These are phyloP conservation scores for Onychomys leucogaster DNA, from an alignment of 2,797 vertebrate species.

Conservation along the genomic window DNA sequence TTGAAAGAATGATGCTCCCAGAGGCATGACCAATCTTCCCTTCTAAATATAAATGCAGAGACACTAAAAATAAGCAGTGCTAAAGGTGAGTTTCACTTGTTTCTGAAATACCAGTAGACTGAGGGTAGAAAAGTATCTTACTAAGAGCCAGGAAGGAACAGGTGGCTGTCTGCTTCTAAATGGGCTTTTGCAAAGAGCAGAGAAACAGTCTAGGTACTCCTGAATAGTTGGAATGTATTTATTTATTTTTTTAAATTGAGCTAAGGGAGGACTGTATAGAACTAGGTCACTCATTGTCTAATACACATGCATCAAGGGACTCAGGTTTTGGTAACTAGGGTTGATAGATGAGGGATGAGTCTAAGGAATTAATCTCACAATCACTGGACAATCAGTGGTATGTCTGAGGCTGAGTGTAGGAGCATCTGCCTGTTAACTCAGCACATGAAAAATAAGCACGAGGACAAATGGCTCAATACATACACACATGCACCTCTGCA, in stretches of 20 bases:
- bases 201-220: conserved; percentile 20
- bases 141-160: conserved; percentile 28
- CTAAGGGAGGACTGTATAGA: not conserved
- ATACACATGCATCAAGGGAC: not conserved
- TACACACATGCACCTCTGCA: not conserved
- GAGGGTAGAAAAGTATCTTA: conserved; percentile 2
- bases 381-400: not conserved
- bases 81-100: conserved; percentile 64
- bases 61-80: conserved; percentile 78
- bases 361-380: not conserved
- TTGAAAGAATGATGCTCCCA: conserved; percentile 45
- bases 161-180: not conserved
- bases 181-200: conserved; percentile 7
- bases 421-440: not conserved
- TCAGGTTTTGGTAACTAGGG: not conserved
- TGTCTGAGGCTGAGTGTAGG: not conserved
- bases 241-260: conserved; percentile 19
- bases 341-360: not conserved
- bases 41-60: conserved; percentile 80
- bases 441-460: not conserved
- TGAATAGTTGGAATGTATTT: not conserved
- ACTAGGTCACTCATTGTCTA: not conserved
- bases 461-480: not conserved
- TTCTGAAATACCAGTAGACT: conserved; percentile 67
- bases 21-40: conserved; percentile 41